Evolutionary conservation across 2,113 vertebrate species (phyloP), one percentile per base, ranked within the genome.

Genomic region (Elachura formosa): DNA sequence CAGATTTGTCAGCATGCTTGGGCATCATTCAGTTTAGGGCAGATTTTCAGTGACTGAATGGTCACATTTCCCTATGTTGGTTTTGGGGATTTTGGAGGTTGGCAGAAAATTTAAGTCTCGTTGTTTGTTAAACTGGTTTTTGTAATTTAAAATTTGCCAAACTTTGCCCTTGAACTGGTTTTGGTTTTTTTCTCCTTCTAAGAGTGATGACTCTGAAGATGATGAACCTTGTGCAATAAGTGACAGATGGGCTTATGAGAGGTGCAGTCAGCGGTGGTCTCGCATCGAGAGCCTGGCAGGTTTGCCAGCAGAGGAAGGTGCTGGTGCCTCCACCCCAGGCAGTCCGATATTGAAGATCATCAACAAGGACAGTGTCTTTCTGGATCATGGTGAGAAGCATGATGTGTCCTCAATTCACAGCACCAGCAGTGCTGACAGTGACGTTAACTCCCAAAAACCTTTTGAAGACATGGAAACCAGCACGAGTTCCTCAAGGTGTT

Each of bases 171-270:
- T 84, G 18, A 84, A 51, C 8, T 58, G 10, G 59, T 43, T 34
- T 6, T 67, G 17, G 4, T 51, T 71, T 59, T 82, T 76, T 72
- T 12, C 36, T 59, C 23, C 14, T 40, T 41, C 86, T 49, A 91
- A 99, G 99, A 98, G 97, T 29, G 97, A 98, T 9, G 98, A 97
- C 21, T 97, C 96, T 12, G 98, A 98, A 24, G 98, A 98, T 16
- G 98, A 98, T 17, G 98, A 98, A 45, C 97, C 98, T 16, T 98
- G 98, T 45, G 98, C 98, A 43, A 98, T 99, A 96, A 99, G 98
- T 93, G 97, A 96, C 48, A 98, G 97, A 83, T 99, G 99, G 99
- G 95, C 97, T 41, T 99, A 98, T 10, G 98, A 99, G 96, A 95
- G 96, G 41, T 96, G 80, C 87, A 97, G 89, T 19, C 96, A 80